These are phyloP conservation scores for Catharus fuscescens DNA, from an alignment of 2,113 vertebrate genomes.

Conservation along the genomic window DNA sequence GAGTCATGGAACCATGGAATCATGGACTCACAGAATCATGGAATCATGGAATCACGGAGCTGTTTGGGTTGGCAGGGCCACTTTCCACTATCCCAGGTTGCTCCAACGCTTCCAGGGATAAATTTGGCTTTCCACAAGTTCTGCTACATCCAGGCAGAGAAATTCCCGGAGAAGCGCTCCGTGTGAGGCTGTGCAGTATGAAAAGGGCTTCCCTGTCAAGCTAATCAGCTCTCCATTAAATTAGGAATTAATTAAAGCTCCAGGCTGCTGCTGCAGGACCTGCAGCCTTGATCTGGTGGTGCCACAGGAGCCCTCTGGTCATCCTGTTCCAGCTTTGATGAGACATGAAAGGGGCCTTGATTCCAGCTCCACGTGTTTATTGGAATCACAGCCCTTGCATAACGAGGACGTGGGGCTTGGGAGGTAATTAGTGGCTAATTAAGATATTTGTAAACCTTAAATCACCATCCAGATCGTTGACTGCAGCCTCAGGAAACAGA, in stretches of 20 bases:
- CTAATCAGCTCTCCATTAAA: constrained; percentile 15
- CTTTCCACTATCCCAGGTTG: rapidly evolving
- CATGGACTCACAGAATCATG: not conserved
- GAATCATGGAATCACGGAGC: not conserved
- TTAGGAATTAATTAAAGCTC: constrained; percentile 46
- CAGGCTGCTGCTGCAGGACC: not conserved
- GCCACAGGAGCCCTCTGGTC: constrained; percentile 3
- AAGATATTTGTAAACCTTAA: constrained; percentile 62
- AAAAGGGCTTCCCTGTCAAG: not conserved
- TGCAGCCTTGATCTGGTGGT: not conserved
- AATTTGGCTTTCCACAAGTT: rapidly evolving
- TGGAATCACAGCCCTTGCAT: not conserved
- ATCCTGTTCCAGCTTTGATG: constrained; percentile 39
- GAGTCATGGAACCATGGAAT: too few relatives aligned
- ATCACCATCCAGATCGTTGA: not conserved
- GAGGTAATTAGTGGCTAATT: constrained; percentile 50
- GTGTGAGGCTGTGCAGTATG: rapidly evolving
- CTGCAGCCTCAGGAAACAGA: not conserved
- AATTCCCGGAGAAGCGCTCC: not conserved
- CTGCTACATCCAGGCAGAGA: not conserved
- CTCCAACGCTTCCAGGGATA: not conserved
- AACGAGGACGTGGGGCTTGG: not conserved
- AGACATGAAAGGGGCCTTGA: not conserved
- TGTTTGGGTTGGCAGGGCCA: not conserved
- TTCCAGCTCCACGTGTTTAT: constrained; percentile 20